Base-by-base conservation (phyloP, 2,888 invertebrate genomes). In the Eumacrocentrus americanus region DNA sequence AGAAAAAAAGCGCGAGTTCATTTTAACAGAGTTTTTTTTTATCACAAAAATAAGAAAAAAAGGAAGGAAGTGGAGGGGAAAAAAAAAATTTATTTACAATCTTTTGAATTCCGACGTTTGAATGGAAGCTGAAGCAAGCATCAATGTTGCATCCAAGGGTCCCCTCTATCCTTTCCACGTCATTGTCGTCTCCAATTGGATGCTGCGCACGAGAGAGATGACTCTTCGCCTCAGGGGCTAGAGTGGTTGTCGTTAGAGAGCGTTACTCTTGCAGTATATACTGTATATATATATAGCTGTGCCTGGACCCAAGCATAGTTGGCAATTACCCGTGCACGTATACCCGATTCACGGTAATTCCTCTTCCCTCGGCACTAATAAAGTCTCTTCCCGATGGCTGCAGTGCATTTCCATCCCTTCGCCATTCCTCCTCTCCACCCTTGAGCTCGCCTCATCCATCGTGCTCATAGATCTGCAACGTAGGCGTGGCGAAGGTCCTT, bases 391-490 rank as follows among this genome's bases (percentile, higher is more conserved):
- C 22, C 54, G 54, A 54, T 54, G 54, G 54, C 54, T 54, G 42
- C 35, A 40, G 50, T 51, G 46, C 46, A 51, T 55, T 58, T 51
- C 20, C 56, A 60, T 48, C 51, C 20, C 22, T 61, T 42, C 44
- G 51, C 50, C 52, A 47, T 54, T 55, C 46, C 40, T 40, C 35
- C 47, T 18, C 18, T 16, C n/a, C 34, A 35, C 20, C 51, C 61
- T 65, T 58, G 25, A 47, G 53, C 53, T 55, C 38, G 53, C 59
- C 61, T 67, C 66, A 72, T 74, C 68, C 70, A 72, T 69, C 70
- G 71, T 70, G 70, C 73, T 72, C 75, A 65, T 70, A 73, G 75
- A 75, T 75, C 70, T 73, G 74, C 70, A 71, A 63, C 66, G 70
- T 71, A 67, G 69, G 67, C 68, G 70, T 61, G 59, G 64, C 61